Base-by-base conservation (phyloP, 2,113 vertebrate species). In the Lampris incognitus region DNA sequence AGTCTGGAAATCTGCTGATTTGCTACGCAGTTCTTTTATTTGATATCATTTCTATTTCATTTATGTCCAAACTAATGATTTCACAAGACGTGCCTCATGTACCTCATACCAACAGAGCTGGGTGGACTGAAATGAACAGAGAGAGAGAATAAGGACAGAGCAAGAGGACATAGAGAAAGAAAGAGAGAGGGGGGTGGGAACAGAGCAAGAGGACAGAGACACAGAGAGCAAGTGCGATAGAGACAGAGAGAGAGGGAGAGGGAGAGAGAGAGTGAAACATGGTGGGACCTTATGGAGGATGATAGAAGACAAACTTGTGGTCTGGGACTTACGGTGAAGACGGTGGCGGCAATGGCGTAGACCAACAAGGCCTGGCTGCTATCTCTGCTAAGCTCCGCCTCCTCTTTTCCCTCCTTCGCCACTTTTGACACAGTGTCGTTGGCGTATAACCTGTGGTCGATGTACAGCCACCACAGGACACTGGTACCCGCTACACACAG, bases 401-500 rank as follows among this genome's bases (percentile, higher is more conserved):
- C 95, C 52, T 91, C 95, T 88, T 94, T 93, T 52, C 89, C 90
- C 87, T 96, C 92, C 87, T 95, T 94, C 39, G 67, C 85, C 60
- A 68, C 91, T 79, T 87, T 89, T 38, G 92, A 42, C 51, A 91
- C 58, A 0, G 90, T 93, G 84, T 93, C 86, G 77, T 92, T 95
- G 13, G 88, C 92, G 6, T 93, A 94, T 49, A 94, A 88, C 86
- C 94, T 95, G 86, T 96, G 94, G 80, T 97, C 97, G 66, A 96
- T 95, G 80, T 99, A 99, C 0, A 99, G 92, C 97, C 97, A 99
- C 98, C 98, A 99, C 1, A 99, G 94, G 9, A 97, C 94, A 68
- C 97, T 95, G 48, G 97, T 99, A 66, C 97, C 98, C 88, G 95
- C 98, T 99, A 84, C 57, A 54, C 64, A 44, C 36, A 42, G 9